Base-by-base conservation (phyloP, 2,888 invertebrate species). In the Hyles lineata region DNA sequence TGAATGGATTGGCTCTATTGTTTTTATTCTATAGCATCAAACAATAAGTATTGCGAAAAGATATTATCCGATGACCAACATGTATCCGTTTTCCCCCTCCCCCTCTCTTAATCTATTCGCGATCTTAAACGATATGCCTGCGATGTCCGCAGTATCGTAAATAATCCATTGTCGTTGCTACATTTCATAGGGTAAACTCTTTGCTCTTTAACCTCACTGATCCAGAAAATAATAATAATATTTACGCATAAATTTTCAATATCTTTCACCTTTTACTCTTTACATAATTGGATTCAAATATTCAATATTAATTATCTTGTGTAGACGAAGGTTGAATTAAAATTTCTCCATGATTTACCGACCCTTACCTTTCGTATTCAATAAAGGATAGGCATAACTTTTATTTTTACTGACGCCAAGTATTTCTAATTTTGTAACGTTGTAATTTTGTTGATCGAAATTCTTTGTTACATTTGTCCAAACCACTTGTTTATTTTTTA, bases 221-320 rank as follows among this genome's bases (percentile, higher is more conserved):
- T 55, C n/a, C 55, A 17, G 17, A 55, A 55, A n/a, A 17, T 55
- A 2, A n/a, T 55, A n/a, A 55, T 55, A n/a, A n/a, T 55, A 55
- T 55, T 55, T n/a, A 55, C 55, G 55, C 29, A 61, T 7, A 61
- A 15, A 25, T 25, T 17, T 25, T 19, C n/a, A 9, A 29, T 62
- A 7, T 50, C 6, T 67, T 43, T 67, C 23, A 17, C 23, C 23
- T 19, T 43, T 11, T 63, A 63, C 23, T 50, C 23, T 17, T 23
- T 50, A 17, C 21, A 23, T 50, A 67, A 67, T 67, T 67, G 32
- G 63, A 59, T 29, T 25, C 23, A 23, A 67, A 43, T 50, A 50
- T 67, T 67, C 67, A 67, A 67, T 67, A 43, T 9, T 50, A 67
- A 67, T 67, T 67, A 67, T 67, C 23, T 67, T 50, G 67, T 50